A percentile compares a stretch with the other conserved stretches of the same genome.
phyloP scores from a whole-genome alignment of 2,797 vertebrate species.

The Tarsius wallacei region DNA sequence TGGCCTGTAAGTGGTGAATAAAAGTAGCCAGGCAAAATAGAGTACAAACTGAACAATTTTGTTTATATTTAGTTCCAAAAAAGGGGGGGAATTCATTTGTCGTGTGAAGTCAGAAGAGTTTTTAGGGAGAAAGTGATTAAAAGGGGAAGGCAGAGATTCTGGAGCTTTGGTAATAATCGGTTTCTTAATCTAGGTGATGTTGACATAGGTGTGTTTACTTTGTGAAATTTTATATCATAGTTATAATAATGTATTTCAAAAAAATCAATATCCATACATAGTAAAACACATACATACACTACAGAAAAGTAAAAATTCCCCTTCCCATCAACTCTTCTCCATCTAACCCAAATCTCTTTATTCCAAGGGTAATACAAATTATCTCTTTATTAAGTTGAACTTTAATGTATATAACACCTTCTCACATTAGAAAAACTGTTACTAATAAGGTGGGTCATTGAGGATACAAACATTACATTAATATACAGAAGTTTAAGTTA shows the following conservation, averaged over 20 bases:
- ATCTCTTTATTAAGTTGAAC: not conserved
- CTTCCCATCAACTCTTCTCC: not conserved
- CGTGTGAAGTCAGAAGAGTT: not conserved
- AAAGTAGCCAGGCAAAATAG: not conserved
- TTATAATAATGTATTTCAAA: not conserved
- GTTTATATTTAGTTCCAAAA: not conserved
- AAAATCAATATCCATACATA: not conserved
- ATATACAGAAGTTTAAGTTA: not conserved
- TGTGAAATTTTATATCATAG: not conserved
- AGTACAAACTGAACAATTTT: not conserved
- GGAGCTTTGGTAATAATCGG: fast-evolving
- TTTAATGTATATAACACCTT: not conserved
- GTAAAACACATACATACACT: not conserved
- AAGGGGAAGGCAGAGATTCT: fast-evolving
- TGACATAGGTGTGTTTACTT: not conserved
- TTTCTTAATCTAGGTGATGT: not conserved
- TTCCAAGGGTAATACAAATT: not conserved
- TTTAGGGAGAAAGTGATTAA: not conserved
- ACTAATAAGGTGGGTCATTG: not conserved
- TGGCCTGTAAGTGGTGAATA: not conserved
- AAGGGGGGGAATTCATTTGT: not conserved
- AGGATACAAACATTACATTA: not conserved
- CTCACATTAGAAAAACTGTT: not conserved
- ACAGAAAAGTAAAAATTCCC: not conserved
- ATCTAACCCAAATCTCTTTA: not conserved